Evolutionary conservation across 2,888 invertebrate species (phyloP), one percentile per base, ranked within the genome.

Genomic region (Auanema sp.): DNA sequence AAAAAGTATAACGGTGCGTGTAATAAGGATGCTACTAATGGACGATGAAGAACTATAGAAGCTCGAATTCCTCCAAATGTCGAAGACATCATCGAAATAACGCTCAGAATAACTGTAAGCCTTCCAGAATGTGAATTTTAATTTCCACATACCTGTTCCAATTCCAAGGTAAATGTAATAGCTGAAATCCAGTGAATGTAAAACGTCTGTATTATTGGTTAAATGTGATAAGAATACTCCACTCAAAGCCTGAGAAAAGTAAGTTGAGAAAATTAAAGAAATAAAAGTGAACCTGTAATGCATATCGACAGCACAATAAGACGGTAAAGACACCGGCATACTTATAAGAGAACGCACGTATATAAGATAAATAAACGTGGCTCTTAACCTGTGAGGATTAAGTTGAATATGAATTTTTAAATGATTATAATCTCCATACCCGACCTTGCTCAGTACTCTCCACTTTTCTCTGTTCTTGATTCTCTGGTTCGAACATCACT

Each of bases 1-100:
- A 80, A 83, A 71, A 84, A 84, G 11, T 75, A 65, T 78, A 81
- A 69, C 60, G 79, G 65, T 80, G 72, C 75, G 25, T 72, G 69
- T 6, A 84, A 65, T 5, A 84, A 69, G 51, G 72, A 67, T 24
- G 51, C 62, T 4, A 84, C 65, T 21, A 85, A 66, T 23, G 67
- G 64, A 33, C 63, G 33, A 71, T 83, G 84, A 16, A 85, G 63
- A 16, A 60, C 68, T 25, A 70, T 68, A 1, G 69, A 69, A 11
- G 68, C 65, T 47, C 54, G 47, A 0, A 69, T 58, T 51, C 44
- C 67, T 14, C 65, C 69, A 24, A 72, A 56, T 12, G 66, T 67
- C 11, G 62, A 68, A 21, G 64, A 72, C n/a, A 63, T 55, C 16
- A 66, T 64, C 12, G 75, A 54, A 8, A 75, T 18, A 33, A 64